Conservation (phyloP, 2,113 vertebrate genomes). For the Hucho hucho region DNA sequence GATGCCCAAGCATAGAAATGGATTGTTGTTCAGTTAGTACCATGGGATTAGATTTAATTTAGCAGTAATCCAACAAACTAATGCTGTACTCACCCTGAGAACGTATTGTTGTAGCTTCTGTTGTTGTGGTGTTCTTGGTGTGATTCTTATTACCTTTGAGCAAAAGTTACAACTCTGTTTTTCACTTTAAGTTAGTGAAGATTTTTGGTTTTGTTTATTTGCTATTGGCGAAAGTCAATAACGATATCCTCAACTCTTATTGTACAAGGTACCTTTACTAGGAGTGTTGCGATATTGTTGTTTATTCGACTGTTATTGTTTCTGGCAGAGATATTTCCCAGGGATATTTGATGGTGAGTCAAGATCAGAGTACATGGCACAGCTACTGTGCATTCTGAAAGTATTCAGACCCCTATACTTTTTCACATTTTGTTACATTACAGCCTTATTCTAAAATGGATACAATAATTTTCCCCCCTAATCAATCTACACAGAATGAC, state of each 20-base stretch:
- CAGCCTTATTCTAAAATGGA: no score
- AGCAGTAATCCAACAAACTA: background rate
- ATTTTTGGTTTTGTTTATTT: no score
- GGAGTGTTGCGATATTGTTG: conserved; percentile 20
- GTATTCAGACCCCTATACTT: no score
- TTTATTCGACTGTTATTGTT: conserved; percentile 29
- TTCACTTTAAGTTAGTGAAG: no score
- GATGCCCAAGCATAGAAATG: background rate
- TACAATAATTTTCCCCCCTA: no score
- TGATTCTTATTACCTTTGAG: background rate
- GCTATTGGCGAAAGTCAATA: conserved; percentile 10
- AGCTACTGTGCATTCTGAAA: conserved; percentile 5
- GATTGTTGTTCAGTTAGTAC: background rate
- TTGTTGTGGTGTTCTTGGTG: background rate
- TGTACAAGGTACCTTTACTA: background rate
- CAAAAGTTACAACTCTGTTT: no score
- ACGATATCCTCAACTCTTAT: conserved; percentile 10
- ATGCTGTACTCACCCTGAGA: background rate
- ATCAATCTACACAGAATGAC: no score
- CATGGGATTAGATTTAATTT: background rate
- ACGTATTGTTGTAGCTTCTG: background rate
- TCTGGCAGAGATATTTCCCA: conserved; percentile 32
- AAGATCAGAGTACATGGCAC: conserved; percentile 30
- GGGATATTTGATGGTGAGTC: conserved; percentile 32
- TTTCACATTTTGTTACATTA: no score